Base-by-base conservation (phyloP, 2,888 invertebrate species). In the Pardosa pseudoannulata region DNA sequence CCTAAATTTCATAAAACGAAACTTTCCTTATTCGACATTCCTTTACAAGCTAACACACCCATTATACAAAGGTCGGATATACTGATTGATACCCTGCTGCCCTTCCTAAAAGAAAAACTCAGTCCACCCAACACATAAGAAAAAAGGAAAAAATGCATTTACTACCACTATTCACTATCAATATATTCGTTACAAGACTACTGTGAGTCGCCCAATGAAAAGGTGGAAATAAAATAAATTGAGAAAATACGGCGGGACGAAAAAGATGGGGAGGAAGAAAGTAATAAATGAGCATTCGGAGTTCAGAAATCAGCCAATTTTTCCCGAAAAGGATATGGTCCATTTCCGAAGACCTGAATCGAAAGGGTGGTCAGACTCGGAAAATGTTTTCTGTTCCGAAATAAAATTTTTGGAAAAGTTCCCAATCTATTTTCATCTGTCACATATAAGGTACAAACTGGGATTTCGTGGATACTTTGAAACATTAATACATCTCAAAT, bases 331-430 rank as follows among this genome's bases (percentile, higher is more conserved):
- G 56, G 56, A 56, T 23, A 56, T 56, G 23, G 56, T 23, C 23
- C 56, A 56, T 56, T 56, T 56, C 56, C 56, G n/a, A 56, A 56
- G 46, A 23, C 56, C 5, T 5, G 5, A 23, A 56, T 23, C 3
- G 56, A 11, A 56, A 16, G 23, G 7, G 2, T 6, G 46, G 7
- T 23, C 23, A 23, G 23, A 19, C 23, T 56, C 16, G 23, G 56
- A 23, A 56, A 56, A 19, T 1, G 56, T 23, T 9, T 56, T 23
- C 56, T 3, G 5, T 23, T 23, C 5, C 56, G 16, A 56, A 56
- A 56, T 56, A 16, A 56, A 56, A 56, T 56, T 23, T 56, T 23
- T 56, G 56, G 56, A 56, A 56, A 23, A 56, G 56, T 56, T 56
- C 56, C 56, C 56, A 56, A 56, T 56, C 56, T 56, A 56, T 56